Evolutionary conservation across 2,888 invertebrate genomes (phyloP).

Genomic region (Cistogaster globosa): DNA sequence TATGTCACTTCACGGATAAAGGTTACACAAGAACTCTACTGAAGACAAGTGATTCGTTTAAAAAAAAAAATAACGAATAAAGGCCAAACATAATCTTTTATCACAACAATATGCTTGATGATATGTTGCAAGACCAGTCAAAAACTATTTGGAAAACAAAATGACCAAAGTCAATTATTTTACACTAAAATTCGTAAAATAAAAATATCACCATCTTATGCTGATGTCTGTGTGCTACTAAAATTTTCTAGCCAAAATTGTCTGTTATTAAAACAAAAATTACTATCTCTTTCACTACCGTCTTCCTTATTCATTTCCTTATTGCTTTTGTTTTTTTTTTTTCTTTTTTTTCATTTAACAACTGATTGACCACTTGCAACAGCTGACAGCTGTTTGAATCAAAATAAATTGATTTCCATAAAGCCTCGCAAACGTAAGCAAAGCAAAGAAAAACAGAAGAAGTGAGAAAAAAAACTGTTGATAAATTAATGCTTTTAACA

Average conservation of each 20-base stretch:
- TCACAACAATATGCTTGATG: too few species aligned
- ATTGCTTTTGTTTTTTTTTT: conserved; percentile 7
- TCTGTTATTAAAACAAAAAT: not conserved
- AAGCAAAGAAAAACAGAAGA: too few species aligned
- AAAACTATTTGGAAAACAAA: too few species aligned
- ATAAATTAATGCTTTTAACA: conserved; percentile 24
- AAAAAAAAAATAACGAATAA: too few species aligned
- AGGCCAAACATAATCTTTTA: too few species aligned
- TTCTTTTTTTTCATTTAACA: conserved; percentile 29
- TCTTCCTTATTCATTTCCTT: conserved; percentile 34
- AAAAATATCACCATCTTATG: too few species aligned
- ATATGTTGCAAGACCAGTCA: too few species aligned
- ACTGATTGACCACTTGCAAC: conserved; percentile 68
- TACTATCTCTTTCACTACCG: conserved; percentile 2
- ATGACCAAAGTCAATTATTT: not conserved
- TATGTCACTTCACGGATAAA: too few species aligned
- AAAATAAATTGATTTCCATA: conserved; percentile 55
- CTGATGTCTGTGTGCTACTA: not conserved
- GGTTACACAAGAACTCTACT: too few species aligned
- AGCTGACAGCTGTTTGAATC: conserved; percentile 71
- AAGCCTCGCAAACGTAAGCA: conserved; percentile 29
- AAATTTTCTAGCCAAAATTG: not conserved
- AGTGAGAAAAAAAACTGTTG: conserved; percentile 40
- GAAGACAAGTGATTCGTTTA: too few species aligned
- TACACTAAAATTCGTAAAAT: too few species aligned